Percentiles rank a stretch among this genome's conserved stretches.
Evolutionary conservation across 2,888 invertebrate species (phyloP).

Genomic region (Orthosia cruda): DNA sequence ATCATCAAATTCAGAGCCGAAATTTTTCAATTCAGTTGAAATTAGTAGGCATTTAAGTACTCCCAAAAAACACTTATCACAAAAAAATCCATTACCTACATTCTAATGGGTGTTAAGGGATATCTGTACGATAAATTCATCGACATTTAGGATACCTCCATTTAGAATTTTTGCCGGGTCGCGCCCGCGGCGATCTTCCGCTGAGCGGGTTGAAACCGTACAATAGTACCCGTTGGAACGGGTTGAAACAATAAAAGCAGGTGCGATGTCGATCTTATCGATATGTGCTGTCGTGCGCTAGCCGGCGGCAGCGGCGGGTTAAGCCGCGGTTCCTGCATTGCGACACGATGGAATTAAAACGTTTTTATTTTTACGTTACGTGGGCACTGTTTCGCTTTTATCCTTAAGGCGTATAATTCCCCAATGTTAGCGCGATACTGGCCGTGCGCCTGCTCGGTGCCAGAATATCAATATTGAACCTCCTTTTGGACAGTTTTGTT

Average conservation of each 20-base stretch:
- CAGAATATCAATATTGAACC: no score
- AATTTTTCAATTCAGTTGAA: not conserved
- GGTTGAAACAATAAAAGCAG: constrained; percentile 85
- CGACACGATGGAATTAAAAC: constrained; percentile 68
- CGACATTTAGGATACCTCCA: constrained; percentile 77
- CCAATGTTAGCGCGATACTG: no score
- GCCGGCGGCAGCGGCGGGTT: constrained; percentile 79
- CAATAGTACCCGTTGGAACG: constrained; percentile 70
- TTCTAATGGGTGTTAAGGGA: constrained; percentile 65
- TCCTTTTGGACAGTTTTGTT: no score
- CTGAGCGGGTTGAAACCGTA: constrained; percentile 67
- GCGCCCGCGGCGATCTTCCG: constrained; percentile 74
- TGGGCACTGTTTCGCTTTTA: constrained; percentile 56
- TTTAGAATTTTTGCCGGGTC: constrained; percentile 78
- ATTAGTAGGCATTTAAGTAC: not conserved
- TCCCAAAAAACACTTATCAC: constrained; percentile 33
- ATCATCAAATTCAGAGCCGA: not conserved
- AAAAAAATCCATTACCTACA: constrained; percentile 27
- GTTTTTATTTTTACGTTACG: constrained; percentile 64
- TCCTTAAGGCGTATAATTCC: constrained; percentile 16
- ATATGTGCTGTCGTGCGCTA: constrained; percentile 84
- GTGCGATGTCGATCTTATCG: constrained; percentile 83
- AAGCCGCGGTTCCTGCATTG: constrained; percentile 77
- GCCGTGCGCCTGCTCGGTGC: no score
- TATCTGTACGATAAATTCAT: constrained; percentile 65